Evolutionary conservation across 2,888 invertebrate genomes (phyloP).

Genomic region (Bombyx huttoni): DNA sequence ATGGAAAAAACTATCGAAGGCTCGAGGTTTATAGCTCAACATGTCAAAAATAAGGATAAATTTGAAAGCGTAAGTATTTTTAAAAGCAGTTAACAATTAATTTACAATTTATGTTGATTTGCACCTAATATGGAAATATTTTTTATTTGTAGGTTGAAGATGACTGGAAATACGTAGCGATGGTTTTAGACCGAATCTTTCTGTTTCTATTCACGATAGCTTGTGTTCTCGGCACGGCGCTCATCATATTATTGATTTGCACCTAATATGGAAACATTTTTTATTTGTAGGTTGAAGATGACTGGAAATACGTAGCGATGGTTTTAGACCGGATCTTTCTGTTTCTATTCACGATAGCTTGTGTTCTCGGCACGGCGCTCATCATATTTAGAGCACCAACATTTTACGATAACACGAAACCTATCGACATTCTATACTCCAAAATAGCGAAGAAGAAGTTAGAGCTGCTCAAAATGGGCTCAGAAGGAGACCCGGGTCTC

Average conservation of each 20-base stretch:
- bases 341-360: constrained; percentile 95
- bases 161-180: constrained; percentile 98
- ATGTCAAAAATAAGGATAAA: constrained; percentile 94
- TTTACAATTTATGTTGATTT: not conserved
- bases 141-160: constrained; percentile 70
- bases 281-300: constrained; percentile 86
- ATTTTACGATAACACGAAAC: constrained; percentile 90
- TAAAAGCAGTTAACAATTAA: not conserved
- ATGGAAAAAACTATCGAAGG: constrained; percentile 94
- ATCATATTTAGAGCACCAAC: constrained; percentile 93
- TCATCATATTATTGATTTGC: constrained; percentile 77
- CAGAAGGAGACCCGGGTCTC: constrained; percentile 78
- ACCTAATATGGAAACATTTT: constrained; percentile 3
- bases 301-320: constrained; percentile 98
- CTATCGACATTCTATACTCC: constrained; percentile 91
- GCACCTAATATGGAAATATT: not conserved
- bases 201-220: constrained; percentile 95
- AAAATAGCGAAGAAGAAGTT: constrained; percentile 93
- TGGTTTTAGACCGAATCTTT: constrained; percentile 97
- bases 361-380: constrained; percentile 89
- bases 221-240: constrained; percentile 90
- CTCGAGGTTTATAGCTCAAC: constrained; percentile 94
- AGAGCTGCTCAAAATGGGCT: constrained; percentile 90
- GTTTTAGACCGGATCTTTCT: constrained; percentile 96
- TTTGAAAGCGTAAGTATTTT: constrained; percentile 89